A percentile compares a stretch with the other conserved stretches of the same genome.
Conservation (phyloP, 92 coral and sea anemone species). For the Virgularia gustaviana region DNA sequence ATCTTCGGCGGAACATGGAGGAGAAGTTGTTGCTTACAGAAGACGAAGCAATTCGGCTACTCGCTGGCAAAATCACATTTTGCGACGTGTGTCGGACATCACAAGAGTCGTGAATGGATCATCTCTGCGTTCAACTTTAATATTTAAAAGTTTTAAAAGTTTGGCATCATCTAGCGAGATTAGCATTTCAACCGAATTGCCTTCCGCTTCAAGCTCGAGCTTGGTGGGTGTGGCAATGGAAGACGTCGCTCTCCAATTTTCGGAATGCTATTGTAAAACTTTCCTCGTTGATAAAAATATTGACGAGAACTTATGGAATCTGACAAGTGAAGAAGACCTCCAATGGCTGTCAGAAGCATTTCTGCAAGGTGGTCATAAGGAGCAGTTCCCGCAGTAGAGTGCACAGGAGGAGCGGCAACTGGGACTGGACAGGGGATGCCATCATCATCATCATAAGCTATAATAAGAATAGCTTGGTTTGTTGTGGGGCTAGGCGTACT, state of each 20-base stretch:
- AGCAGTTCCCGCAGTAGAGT: conserved; percentile 9
- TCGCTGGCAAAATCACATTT: conserved; percentile 25
- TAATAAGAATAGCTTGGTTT: conserved; percentile 26
- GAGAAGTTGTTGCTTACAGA: conserved; percentile 17
- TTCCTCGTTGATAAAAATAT: not conserved
- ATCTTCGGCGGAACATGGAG: not conserved
- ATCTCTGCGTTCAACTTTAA: no score
- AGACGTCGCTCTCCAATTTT: not conserved
- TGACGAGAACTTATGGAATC: conserved; percentile 31
- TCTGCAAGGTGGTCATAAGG: no score
- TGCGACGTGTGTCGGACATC: conserved; percentile 16
- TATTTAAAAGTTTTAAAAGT: no score
- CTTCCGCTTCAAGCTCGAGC: not conserved
- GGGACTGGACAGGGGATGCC: conserved; percentile 29
- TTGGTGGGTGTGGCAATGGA: not conserved
- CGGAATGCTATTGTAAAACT: conserved; percentile 10
- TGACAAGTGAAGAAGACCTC: conserved; percentile 6
- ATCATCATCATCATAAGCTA: conserved; percentile 18
- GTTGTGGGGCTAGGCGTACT: conserved; percentile 30
- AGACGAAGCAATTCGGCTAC: conserved; percentile 39
- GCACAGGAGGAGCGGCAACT: conserved; percentile 21
- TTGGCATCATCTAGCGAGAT: conserved; percentile 29
- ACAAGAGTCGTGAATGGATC: no score
- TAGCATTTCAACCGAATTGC: not conserved
- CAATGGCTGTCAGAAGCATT: conserved; percentile 21